phyloP scores from a whole-genome alignment of 2,888 invertebrate species.

The Cheilosia soror region DNA sequence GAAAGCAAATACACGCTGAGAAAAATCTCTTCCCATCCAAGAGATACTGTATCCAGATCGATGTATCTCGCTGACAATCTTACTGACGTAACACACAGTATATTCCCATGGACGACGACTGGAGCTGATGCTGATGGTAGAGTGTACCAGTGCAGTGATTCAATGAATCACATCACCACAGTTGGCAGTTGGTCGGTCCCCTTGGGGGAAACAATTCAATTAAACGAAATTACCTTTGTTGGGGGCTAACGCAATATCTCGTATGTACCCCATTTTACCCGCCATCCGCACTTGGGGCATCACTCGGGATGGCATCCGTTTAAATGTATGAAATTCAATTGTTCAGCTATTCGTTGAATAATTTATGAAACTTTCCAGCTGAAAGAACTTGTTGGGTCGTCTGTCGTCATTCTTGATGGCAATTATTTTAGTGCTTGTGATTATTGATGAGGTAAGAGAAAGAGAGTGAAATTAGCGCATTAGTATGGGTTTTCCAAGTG shows the following conservation, averaged over 20 bases:
- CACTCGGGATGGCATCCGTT: constrained; percentile 26
- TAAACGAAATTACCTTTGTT: constrained; percentile 66
- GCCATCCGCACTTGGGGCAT: constrained; percentile 2
- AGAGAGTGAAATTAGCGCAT: constrained; percentile 32
- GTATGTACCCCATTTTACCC: constrained; percentile 3
- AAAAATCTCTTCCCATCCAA: constrained; percentile 20
- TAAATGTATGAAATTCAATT: constrained; percentile 48
- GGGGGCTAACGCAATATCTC: constrained; percentile 38
- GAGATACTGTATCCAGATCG: constrained; percentile 52
- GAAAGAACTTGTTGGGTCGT: constrained; percentile 29
- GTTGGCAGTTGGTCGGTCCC: constrained; percentile 31
- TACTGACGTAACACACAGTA: constrained; percentile 35
- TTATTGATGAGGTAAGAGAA: constrained; percentile 17
- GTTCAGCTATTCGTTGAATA: constrained; percentile 60
- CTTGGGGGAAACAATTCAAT: constrained; percentile 71
- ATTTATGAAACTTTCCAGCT: constrained; percentile 46
- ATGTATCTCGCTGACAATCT: constrained; percentile 38
- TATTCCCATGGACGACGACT: constrained; percentile 38
- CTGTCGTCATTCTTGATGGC: constrained; percentile 26
- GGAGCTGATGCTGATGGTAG: neutral
- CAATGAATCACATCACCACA: constrained; percentile 49
- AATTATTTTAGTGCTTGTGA: constrained; percentile 32
- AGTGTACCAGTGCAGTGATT: constrained; percentile 31
- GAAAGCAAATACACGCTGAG: constrained; percentile 8
- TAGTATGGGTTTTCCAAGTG: neutral